Evolutionary conservation across 1,140 invertebrate species (phyloP).

Genomic region (Drosophila erecta): DNA sequence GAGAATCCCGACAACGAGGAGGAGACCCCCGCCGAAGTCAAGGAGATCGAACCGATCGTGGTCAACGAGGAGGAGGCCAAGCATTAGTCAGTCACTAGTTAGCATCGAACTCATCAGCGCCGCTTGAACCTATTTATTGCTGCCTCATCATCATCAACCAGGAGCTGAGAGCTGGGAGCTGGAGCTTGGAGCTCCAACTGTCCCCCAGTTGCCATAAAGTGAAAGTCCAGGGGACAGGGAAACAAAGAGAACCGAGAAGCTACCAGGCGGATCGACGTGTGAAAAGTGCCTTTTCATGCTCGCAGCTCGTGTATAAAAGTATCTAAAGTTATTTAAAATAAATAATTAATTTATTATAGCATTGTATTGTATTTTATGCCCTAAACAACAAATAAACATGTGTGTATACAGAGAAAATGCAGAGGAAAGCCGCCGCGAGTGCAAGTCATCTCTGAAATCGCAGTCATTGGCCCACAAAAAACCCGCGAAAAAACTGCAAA

Average conservation of each 20-base stretch:
- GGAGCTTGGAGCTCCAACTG: constrained; percentile 5
- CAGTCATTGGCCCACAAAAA: no score
- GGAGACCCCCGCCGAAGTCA: constrained; percentile 49
- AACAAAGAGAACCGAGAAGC: constrained; percentile 46
- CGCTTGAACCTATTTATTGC: constrained; percentile 62
- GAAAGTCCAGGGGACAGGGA: constrained; percentile 37
- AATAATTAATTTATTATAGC: constrained; percentile 63
- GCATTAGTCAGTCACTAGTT: constrained; percentile 65
- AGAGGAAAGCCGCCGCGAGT: constrained; percentile 25
- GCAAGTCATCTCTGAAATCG: constrained; percentile 20
- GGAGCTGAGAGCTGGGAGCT: background rate
- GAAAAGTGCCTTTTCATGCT: constrained; percentile 38
- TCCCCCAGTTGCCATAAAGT: constrained; percentile 55
- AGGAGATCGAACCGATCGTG: constrained; percentile 67
- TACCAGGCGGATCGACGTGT: constrained; percentile 17
- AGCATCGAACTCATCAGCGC: constrained; percentile 56
- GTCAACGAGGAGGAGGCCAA: constrained; percentile 61
- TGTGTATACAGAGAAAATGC: constrained; percentile 19
- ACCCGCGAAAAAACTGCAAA: background rate
- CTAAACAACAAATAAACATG: constrained; percentile 51
- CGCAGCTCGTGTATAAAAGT: constrained; percentile 56
- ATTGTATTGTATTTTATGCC: constrained; percentile 59
- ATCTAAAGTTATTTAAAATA: constrained; percentile 58
- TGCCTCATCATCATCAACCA: constrained; percentile 39
- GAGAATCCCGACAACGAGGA: constrained; percentile 54